Evolutionary conservation across 2,797 vertebrate species (phyloP), one percentile per base, ranked within the genome.

Genomic region (Arrhamphus sclerolepis): DNA sequence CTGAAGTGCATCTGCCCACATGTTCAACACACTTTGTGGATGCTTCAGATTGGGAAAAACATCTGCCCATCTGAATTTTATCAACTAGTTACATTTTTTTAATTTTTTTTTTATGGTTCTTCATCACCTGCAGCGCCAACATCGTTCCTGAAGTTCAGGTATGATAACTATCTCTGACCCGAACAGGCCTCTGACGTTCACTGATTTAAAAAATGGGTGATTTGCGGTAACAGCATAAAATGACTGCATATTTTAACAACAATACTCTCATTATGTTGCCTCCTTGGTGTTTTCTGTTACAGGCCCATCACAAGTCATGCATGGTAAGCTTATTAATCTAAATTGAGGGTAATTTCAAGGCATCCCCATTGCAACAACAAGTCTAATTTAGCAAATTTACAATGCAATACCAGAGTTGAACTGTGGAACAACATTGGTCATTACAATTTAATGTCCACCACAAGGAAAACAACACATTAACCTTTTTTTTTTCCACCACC

Each of bases 1-100:
- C 7, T 58, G 54, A 1, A 62, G 46, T 63, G 48, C 56, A 50
- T 40, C 11, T 16, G 19, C n/a, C 46, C 56, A 50, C 47, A 77
- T 65, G 43, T 61, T 75, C 21, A 47, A 68, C 38, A 65, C 10
- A 60, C 4, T 22, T 48, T 22, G 14, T 20, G 18, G 21, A 38
- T 19, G 20, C 11, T 16, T 24, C 46, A 24, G 22, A 7, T 60
- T 31, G 41, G 13, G 34, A 20, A 41, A 72, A 55, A 28, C 1
- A 6, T 1, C 21, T 6, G 13, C 4, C 18, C n/a, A 2, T 19
- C 17, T 46, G 19, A 31, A 29, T 29, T 8, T 48, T 21, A 20
- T 28, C 13, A 42, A 3, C 4, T n/a, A 16, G 1, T 44, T 34
- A 43, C 19, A 2, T 55, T 52, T 26, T 7, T 11, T 29, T 11